Evolutionary conservation across 2,113 vertebrate genomes (phyloP).

Genomic region (Saguinus imperator): DNA sequence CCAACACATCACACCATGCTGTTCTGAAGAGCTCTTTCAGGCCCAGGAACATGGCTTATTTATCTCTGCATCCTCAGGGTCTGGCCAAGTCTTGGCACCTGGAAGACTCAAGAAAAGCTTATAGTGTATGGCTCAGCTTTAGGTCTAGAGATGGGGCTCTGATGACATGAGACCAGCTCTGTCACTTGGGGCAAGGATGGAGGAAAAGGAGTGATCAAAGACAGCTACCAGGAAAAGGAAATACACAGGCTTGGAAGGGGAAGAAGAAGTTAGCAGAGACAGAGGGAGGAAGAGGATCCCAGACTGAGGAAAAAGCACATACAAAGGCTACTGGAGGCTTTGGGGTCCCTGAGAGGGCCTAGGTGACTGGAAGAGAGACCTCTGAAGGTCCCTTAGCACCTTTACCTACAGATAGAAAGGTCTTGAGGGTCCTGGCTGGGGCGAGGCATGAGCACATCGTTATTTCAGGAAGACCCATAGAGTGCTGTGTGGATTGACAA

Average conservation of each 20-base stretch:
- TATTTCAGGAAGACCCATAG: background rate
- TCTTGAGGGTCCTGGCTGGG: background rate
- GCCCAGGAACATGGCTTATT: background rate
- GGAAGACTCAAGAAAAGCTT: background rate
- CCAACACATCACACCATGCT: background rate
- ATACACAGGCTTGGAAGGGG: background rate
- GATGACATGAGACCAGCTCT: background rate
- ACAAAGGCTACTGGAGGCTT: background rate
- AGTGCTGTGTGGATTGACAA: background rate
- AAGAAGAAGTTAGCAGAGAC: background rate
- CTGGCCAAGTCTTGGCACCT: background rate
- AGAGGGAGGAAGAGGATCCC: background rate
- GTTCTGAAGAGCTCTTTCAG: background rate
- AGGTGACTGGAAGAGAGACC: background rate
- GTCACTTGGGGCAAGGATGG: accelerated
- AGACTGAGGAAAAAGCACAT: background rate
- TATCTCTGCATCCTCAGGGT: background rate
- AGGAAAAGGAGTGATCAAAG: background rate
- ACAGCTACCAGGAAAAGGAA: background rate
- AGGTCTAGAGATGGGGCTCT: background rate
- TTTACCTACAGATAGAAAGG: background rate
- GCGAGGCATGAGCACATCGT: background rate
- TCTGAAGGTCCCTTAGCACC: background rate
- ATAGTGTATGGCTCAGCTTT: background rate
- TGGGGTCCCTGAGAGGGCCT: too few species aligned